These are phyloP conservation scores for Odontomachus brunneus DNA, from an alignment of 1,140 invertebrate genomes.

Conservation along the genomic window DNA sequence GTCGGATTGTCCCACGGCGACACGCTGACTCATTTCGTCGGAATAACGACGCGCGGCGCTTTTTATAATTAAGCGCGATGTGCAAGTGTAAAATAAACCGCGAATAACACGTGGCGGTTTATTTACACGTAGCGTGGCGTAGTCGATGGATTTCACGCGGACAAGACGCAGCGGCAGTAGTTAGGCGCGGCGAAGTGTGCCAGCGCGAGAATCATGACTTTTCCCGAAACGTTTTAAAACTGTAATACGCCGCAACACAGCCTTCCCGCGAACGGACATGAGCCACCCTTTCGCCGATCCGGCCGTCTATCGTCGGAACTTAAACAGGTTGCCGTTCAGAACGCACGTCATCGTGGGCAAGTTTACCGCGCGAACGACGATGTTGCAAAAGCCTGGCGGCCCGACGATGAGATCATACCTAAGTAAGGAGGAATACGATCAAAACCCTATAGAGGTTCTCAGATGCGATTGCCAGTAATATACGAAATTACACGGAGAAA, in stretches of 20 bases:
- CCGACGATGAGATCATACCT: neutral
- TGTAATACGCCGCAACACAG: neutral
- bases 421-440: no score
- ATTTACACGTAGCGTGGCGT: neutral
- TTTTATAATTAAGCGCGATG: conserved; percentile 17
- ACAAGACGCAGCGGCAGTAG: neutral
- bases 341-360: conserved; percentile 3
- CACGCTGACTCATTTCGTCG: conserved; percentile 18
- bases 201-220: neutral
- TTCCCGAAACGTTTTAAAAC: conserved; percentile 27
- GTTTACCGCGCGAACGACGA: conserved; percentile 5
- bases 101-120: conserved; percentile 7
- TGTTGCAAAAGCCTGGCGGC: neutral
- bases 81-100: conserved; percentile 10
- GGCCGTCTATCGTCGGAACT: conserved; percentile 8
- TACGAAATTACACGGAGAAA: no score
- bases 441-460: no score
- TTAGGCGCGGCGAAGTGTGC: neutral
- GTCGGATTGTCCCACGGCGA: no score
- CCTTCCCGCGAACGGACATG: conserved; percentile 3
- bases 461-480: no score
- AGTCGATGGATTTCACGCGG: neutral
- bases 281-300: conserved; percentile 22
- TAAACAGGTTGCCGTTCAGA: conserved; percentile 33
- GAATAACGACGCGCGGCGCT: neutral